Percentiles rank a stretch among this genome's conserved stretches.
These are phyloP conservation scores for Chionomys nivalis DNA, from an alignment of 2,113 vertebrate species.

Conservation along the genomic window DNA sequence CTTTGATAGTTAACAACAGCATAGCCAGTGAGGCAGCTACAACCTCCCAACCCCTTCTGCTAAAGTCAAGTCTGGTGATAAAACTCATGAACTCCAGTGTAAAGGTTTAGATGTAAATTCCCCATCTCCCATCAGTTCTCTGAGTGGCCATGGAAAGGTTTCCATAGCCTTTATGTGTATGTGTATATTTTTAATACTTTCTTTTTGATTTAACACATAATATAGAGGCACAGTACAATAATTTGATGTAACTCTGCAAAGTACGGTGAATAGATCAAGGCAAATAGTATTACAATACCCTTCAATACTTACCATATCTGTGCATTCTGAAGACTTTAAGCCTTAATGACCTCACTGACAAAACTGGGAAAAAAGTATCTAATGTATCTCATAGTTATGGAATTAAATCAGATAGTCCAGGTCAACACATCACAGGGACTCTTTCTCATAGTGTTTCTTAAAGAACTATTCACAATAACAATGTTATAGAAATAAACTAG, in stretches of 20 bases:
- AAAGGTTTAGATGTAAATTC: not conserved
- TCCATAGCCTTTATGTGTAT: not conserved
- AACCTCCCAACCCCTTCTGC: rapidly evolving
- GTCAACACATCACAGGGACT: not conserved
- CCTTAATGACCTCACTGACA: not conserved
- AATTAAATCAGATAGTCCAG: not conserved
- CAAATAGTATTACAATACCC: not conserved
- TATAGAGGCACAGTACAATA: not conserved
- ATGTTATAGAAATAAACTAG: not conserved
- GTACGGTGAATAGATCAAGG: too few species aligned
- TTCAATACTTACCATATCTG: not conserved
- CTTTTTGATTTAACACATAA: not conserved
- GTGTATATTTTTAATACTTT: not conserved
- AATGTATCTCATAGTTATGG: not conserved
- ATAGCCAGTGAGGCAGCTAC: too few species aligned
- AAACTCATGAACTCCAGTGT: not conserved
- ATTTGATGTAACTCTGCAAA: not conserved
- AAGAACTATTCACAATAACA: not conserved
- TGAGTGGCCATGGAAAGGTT: not conserved
- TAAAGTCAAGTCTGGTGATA: not conserved
- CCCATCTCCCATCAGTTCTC: not conserved
- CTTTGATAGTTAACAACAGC: too few species aligned
- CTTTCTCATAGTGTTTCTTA: not conserved
- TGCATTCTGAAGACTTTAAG: not conserved
- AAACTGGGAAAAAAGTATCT: not conserved